Base-by-base conservation (phyloP, 1,140 invertebrate genomes). In the Ectropis grisescens region DNA sequence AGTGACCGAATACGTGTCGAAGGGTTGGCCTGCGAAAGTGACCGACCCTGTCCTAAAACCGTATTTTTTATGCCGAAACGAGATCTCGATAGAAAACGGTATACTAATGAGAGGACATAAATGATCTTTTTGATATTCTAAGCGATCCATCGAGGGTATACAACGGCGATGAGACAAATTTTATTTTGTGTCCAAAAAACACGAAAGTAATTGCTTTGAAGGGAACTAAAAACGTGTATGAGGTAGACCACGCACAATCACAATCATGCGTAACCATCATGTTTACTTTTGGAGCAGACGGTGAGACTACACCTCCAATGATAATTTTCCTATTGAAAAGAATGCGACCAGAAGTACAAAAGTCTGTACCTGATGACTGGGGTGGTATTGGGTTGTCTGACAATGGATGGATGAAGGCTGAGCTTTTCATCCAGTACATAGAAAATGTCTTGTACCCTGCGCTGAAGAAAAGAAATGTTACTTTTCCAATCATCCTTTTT, bases 381-480 rank as follows among this genome's bases (percentile, higher is more conserved):
- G 47, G 27, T 6, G 50, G 56, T 19, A 38, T 41, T n/a, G n/a
- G n/a, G n/a, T n/a, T n/a, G n/a, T n/a, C n/a, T n/a, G n/a, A n/a
- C n/a, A n/a, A 47, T 44, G 66, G 65, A 0, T 72, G 65, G 62
- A 75, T 71, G 60, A 66, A 48, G 2, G 26, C 31, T 4, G 58
- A 68, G 42, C 22, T 45, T 11, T 71, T 71, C 31, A 59, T 47
- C 35, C 65, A 66, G 29, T 72, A 49, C 24, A 44, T 67, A 11
- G 2, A 41, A 37, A 14, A 70, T 33, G 29, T 44, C 9, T 58
- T 72, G 29, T 14, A 60, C 37, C 34, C 44, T 14, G 57, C 35
- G 33, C 33, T 64, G 2, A 11, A 34, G 7, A 27, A 54, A 29
- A 33, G 52, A 13, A 41, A 54, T 11, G 53, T 64, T 27, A 8